A percentile compares a stretch with the other conserved stretches of the same genome.
Conservation (phyloP, 2,888 invertebrate species). For the Synergus gifuensis region DNA sequence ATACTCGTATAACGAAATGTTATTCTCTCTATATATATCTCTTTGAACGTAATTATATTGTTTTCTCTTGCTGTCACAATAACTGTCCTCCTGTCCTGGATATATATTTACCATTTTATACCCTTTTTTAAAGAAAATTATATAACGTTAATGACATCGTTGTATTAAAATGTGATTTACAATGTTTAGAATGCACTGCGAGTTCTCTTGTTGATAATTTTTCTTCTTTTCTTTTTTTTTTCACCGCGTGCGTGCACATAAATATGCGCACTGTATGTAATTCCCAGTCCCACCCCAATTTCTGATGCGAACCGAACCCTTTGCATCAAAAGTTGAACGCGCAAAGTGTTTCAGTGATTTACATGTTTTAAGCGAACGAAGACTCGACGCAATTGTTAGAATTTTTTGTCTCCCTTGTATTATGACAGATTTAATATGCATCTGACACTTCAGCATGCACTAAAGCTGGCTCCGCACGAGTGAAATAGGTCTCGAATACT, state of each 20-base stretch:
- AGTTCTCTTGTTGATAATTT: constrained; percentile 35
- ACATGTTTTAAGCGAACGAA: constrained; percentile 20
- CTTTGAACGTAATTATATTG: background rate
- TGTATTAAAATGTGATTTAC: too few species aligned
- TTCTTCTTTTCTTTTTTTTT: constrained; percentile 41
- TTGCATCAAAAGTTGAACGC: background rate
- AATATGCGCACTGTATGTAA: constrained; percentile 54
- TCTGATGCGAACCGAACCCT: constrained; percentile 18
- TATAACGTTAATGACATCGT: too few species aligned
- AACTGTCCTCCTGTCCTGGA: background rate
- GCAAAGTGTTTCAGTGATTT: constrained; percentile 17
- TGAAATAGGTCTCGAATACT: constrained; percentile 39
- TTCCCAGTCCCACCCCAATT: constrained; percentile 41
- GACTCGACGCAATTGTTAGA: constrained; percentile 19
- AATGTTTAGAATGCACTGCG: constrained; percentile 36
- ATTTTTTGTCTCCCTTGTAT: constrained; percentile 9
- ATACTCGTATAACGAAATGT: background rate
- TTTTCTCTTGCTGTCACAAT: background rate
- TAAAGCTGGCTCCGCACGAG: background rate
- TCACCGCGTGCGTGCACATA: constrained; percentile 53
- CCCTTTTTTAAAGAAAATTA: background rate
- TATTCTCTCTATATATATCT: background rate
- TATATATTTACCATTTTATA: background rate
- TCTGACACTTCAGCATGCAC: constrained; percentile 32
- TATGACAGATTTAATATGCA: constrained; percentile 13